Conservation (phyloP, 2,113 vertebrate genomes). For the Rhinoderma darwinii region DNA sequence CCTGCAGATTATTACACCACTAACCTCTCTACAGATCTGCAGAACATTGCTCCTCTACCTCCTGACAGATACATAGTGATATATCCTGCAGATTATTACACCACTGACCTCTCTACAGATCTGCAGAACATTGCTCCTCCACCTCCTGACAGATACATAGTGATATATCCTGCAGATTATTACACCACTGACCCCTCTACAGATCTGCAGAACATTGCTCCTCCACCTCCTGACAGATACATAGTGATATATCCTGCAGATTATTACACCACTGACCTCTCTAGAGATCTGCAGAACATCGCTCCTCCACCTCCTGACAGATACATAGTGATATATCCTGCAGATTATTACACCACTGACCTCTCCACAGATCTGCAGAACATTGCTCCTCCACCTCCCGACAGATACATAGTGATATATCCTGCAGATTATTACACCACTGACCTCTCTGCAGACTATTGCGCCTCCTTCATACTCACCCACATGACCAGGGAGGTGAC, state of each 20-base stretch:
- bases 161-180: neutral
- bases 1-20: no score
- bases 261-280: no score
- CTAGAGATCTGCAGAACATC: neutral
- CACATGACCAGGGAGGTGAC: slow-evolving; percentile 81
- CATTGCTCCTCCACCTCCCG: neutral
- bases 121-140: no score
- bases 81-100: no score
- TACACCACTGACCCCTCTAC: neutral
- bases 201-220: neutral
- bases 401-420: neutral
- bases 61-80: no score
- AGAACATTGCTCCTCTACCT: no score
- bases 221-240: neutral
- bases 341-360: neutral
- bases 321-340: neutral
- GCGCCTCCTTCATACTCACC: slow-evolving; percentile 77
- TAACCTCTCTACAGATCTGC: no score
- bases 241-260: no score
- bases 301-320: neutral
- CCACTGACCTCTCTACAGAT: no score
- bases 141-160: no score
- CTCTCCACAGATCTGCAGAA: neutral
- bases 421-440: neutral
- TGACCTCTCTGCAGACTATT: no score